These are phyloP conservation scores for Amphilophus citrinellus DNA, from an alignment of 2,113 vertebrate genomes.

Conservation along the genomic window DNA sequence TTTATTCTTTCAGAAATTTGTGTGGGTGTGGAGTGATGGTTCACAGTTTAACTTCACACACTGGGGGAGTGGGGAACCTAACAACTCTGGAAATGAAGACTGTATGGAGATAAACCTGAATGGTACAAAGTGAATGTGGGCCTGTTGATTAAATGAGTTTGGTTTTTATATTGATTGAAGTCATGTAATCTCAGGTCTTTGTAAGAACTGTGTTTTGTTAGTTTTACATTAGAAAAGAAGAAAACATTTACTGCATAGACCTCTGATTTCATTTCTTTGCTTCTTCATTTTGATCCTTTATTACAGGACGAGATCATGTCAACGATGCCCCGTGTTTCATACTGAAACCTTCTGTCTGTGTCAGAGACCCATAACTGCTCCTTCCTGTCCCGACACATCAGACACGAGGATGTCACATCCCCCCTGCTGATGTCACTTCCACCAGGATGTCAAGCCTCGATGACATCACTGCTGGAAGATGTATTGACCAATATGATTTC, in stretches of 20 bases:
- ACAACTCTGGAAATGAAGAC: background rate
- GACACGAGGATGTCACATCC: background rate
- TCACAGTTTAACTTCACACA: background rate
- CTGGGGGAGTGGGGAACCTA: background rate
- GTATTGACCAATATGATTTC: background rate
- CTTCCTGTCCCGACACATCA: background rate
- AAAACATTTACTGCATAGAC: background rate
- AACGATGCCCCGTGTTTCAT: background rate
- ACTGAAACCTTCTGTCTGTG: background rate
- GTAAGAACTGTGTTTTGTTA: background rate
- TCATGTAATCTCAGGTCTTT: background rate
- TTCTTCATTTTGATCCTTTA: background rate
- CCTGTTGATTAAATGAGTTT: background rate
- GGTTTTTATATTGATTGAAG: background rate
- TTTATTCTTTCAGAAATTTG: background rate
- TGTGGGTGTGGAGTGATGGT: background rate
- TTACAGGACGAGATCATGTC: background rate
- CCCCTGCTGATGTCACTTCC: conserved; percentile 6
- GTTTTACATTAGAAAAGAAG: background rate
- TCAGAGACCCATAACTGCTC: background rate
- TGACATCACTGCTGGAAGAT: background rate
- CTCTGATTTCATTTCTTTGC: background rate
- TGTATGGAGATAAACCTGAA: background rate
- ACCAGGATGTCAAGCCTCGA: background rate
- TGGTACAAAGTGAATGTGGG: too few relatives aligned